phyloP scores from a whole-genome alignment of 2,888 invertebrate genomes.

The Coecobrya sp. region DNA sequence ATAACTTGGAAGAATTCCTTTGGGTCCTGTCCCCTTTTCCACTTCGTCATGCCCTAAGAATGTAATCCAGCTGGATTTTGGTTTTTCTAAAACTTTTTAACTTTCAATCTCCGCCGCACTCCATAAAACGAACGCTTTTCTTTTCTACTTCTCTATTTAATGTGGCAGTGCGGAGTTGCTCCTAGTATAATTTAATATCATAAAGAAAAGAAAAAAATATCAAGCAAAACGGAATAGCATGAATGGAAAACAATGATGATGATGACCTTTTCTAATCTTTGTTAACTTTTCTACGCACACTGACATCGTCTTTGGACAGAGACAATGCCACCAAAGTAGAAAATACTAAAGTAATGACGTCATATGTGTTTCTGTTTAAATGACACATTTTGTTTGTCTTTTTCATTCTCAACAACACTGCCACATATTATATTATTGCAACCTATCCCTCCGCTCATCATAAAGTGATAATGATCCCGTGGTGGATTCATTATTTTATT shows the following conservation, averaged over 20 bases:
- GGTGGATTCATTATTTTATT: slow-evolving; percentile 79
- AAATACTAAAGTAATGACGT: slow-evolving; percentile 45
- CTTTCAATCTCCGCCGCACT: slow-evolving; percentile 65
- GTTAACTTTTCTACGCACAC: not conserved
- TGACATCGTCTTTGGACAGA: not conserved
- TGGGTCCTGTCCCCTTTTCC: slow-evolving; percentile 79
- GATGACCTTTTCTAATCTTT: slow-evolving; percentile 70
- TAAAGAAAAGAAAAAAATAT: not conserved
- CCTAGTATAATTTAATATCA: not conserved
- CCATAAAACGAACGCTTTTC: not conserved
- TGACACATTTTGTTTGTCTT: slow-evolving; percentile 3
- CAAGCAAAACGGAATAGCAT: not conserved
- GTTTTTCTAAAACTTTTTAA: slow-evolving; percentile 77
- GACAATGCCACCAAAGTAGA: not conserved
- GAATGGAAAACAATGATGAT: slow-evolving; percentile 20
- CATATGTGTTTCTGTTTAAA: slow-evolving; percentile 22
- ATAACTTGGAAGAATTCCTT: slow-evolving; percentile 73
- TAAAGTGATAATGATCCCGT: slow-evolving; percentile 79
- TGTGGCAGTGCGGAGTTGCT: not conserved
- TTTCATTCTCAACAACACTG: not conserved
- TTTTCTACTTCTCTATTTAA: not conserved
- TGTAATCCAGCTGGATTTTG: slow-evolving; percentile 80
- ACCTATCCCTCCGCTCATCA: slow-evolving; percentile 52
- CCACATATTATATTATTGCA: not conserved
- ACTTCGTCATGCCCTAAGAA: slow-evolving; percentile 81